A percentile compares a stretch with the other conserved stretches of the same genome.
Conservation (phyloP, 2,113 vertebrate genomes). For the Willisornis vidua region DNA sequence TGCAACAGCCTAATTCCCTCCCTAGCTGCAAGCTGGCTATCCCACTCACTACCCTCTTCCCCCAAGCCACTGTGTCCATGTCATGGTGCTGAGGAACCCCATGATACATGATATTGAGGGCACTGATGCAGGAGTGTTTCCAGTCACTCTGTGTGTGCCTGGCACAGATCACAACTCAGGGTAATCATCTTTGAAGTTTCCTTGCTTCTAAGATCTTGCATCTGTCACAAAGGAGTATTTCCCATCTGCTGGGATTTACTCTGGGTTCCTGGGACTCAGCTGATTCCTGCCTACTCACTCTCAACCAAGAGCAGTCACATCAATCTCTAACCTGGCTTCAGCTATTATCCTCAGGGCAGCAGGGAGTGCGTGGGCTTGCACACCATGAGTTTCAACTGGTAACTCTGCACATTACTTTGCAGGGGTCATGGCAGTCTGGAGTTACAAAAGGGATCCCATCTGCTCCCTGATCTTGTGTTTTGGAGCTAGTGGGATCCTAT, state of each 20-base stretch:
- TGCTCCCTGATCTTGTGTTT: not conserved
- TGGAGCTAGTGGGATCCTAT: not conserved
- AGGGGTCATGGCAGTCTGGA: not conserved
- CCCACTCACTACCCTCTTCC: not conserved
- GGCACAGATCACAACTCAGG: conserved; percentile 2
- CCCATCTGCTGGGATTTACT: conserved; percentile 42
- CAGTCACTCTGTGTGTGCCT: not conserved
- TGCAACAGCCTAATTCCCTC: not conserved
- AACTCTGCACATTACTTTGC: not conserved
- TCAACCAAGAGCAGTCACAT: not conserved
- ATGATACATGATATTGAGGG: not conserved
- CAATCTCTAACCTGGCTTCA: not conserved
- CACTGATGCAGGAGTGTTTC: not conserved
- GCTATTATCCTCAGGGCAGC: not conserved
- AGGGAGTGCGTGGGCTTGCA: not conserved
- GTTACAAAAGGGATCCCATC: not conserved
- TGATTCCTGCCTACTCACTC: not conserved
- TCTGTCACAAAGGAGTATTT: conserved; percentile 52
- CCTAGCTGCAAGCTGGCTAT: not conserved
- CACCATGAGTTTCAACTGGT: not conserved
- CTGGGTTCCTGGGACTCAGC: not conserved
- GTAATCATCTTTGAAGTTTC: conserved; percentile 29
- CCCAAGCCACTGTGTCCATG: not conserved
- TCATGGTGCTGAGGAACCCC: not conserved
- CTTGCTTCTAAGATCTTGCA: conserved; percentile 13